Evolutionary conservation across 2,888 invertebrate species (phyloP), one percentile per base, ranked within the genome.

Genomic region (Tetropium fuscum): DNA sequence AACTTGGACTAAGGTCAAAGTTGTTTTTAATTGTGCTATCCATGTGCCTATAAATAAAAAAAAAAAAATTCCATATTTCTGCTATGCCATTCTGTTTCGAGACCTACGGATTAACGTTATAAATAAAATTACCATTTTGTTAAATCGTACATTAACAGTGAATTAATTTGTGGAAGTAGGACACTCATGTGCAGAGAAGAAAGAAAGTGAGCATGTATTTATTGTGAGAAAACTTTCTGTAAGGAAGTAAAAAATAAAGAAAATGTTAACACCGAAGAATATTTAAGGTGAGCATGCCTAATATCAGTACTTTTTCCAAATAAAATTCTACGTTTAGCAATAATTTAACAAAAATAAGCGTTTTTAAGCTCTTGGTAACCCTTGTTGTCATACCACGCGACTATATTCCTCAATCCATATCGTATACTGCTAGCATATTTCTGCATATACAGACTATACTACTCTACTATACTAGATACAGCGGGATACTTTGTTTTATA

Each of bases 1-100:
- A 71, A 69, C 71, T 71, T 71, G 71, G 64, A 63, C 63, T 54
- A 57, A 66, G 66, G 63, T 66, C 62, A 59, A 47, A 62, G 56
- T 51, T 62, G 62, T 60, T 56, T 43, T 51, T 56, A 51, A 43
- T 36, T 49, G 49, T 25, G 5, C 19, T 45, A 8, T 25, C 48
- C 49, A 51, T 51, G 49, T 40, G n/a, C 36, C 18, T 40, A 38
- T 25, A 20, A 27, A 25, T 5, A 6, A 16, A 51, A 51, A n/a
- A n/a, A n/a, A n/a, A n/a, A n/a, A n/a, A n/a, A n/a, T n/a, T n/a
- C n/a, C n/a, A n/a, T n/a, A n/a, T n/a, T n/a, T n/a, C n/a, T n/a
- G n/a, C n/a, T n/a, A n/a, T n/a, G n/a, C n/a, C n/a, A n/a, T n/a
- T n/a, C n/a, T n/a, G n/a, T n/a, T n/a, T n/a, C n/a, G n/a, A n/a